Evolutionary conservation across 2,888 invertebrate species (phyloP).

Genomic region (Allolobophora icterica): DNA sequence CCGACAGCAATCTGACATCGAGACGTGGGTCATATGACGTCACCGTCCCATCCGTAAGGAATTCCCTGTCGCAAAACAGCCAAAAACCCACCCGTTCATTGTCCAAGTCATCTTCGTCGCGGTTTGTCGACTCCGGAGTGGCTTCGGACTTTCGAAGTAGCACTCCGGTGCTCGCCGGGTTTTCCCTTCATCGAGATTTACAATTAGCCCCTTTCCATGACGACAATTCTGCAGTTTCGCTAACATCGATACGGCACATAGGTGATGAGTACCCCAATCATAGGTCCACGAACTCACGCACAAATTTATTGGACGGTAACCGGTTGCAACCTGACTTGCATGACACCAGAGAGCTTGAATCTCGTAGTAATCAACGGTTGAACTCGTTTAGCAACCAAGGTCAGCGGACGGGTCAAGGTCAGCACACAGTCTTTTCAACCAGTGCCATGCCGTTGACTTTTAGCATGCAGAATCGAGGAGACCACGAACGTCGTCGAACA

Average conservation of each 20-base stretch:
- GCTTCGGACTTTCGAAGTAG: not conserved
- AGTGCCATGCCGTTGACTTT: not conserved
- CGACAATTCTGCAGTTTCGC: not conserved
- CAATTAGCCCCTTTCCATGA: not conserved
- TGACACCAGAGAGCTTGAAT: not conserved
- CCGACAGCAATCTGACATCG: slow-evolving; percentile 24
- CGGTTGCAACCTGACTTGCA: not conserved
- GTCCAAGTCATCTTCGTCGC: not conserved
- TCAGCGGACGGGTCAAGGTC: not conserved
- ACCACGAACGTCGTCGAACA: not conserved
- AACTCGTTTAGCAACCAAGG: not conserved
- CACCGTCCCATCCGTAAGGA: not conserved
- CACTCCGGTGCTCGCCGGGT: slow-evolving; percentile 21
- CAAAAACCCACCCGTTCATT: not conserved
- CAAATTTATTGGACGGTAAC: not conserved
- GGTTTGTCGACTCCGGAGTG: not conserved
- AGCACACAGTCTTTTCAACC: not conserved
- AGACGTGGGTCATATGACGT: slow-evolving; percentile 14
- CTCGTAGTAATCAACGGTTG: not conserved
- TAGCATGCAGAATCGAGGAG: not conserved
- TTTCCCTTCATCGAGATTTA: not conserved
- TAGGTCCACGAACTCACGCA: not conserved
- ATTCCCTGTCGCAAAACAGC: not conserved
- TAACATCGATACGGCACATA: not conserved
- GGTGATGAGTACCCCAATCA: not conserved